These are phyloP conservation scores for Dendrophyllia cribrosa DNA, from an alignment of 64 coral and sea anemone species.

Conservation along the genomic window DNA sequence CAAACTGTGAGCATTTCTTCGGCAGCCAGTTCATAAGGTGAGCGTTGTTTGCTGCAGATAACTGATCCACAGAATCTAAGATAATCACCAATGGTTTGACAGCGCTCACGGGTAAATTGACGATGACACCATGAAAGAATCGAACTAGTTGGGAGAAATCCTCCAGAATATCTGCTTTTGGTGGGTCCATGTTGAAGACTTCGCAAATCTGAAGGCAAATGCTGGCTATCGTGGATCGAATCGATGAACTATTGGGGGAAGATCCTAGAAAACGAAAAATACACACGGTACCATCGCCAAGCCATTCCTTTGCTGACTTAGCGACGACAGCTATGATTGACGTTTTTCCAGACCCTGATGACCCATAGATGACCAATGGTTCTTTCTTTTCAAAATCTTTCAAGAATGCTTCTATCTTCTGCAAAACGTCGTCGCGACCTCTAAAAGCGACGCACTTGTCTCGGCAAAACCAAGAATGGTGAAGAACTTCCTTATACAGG, in stretches of 20 bases:
- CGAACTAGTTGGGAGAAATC: constrained; percentile 85
- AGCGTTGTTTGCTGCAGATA: constrained; percentile 83
- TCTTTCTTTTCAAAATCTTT: constrained; percentile 20
- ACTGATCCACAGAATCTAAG: constrained; percentile 89
- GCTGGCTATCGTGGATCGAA: constrained; percentile 69
- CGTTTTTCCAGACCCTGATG: constrained; percentile 91
- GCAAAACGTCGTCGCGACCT: constrained; percentile 76
- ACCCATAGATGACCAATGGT: constrained; percentile 72
- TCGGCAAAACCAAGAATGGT: constrained; percentile 89
- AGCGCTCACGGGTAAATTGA: constrained; percentile 35
- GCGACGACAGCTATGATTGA: constrained; percentile 86
- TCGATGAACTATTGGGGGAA: constrained; percentile 81
- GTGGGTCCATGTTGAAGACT: constrained; percentile 56
- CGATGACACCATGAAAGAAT: constrained; percentile 77
- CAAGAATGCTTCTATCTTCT: constrained; percentile 48
- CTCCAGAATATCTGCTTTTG: constrained; percentile 66
- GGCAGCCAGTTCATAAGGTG: constrained; percentile 97
- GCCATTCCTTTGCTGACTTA: constrained; percentile 68
- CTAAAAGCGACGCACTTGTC: constrained; percentile 82
- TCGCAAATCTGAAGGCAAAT: constrained; percentile 82
- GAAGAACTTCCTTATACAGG: constrained; percentile 81
- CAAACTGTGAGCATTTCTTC: constrained; percentile 41
- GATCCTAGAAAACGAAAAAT: constrained; percentile 92
- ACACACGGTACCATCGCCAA: constrained; percentile 69
- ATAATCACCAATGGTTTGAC: constrained; percentile 61